These are phyloP conservation scores for Aulostomus chinensis DNA, from an alignment of 2,797 vertebrate species.

Conservation along the genomic window DNA sequence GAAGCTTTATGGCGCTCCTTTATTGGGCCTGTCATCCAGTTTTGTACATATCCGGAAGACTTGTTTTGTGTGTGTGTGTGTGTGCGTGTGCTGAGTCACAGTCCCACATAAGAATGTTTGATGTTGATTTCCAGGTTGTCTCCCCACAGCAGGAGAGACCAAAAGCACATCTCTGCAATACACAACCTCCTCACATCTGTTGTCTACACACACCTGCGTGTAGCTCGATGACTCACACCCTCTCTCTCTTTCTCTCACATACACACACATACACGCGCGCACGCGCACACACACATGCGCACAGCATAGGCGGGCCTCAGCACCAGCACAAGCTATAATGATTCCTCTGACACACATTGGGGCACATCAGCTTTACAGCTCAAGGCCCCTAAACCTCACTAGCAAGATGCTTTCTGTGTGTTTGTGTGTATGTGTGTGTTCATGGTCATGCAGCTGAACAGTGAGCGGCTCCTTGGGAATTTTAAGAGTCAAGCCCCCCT, in stretches of 20 bases:
- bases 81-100: slow-evolving; percentile 45
- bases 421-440: slow-evolving; percentile 42
- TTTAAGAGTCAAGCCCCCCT: slow-evolving; percentile 82
- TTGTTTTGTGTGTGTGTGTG: no score
- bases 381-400: slow-evolving; percentile 70
- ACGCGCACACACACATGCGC: slow-evolving; percentile 7
- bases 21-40: slow-evolving; percentile 30
- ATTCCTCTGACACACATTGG: slow-evolving; percentile 80
- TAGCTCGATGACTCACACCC: slow-evolving; percentile 48
- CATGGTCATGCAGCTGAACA: slow-evolving; percentile 38
- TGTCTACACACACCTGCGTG: slow-evolving; percentile 68
- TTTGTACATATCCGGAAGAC: slow-evolving; percentile 34
- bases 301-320: slow-evolving; percentile 47
- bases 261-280: slow-evolving; percentile 19
- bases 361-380: slow-evolving; percentile 77
- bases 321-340: slow-evolving; percentile 64
- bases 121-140: slow-evolving; percentile 57
- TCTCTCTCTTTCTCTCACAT: no score
- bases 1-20: slow-evolving; percentile 26
- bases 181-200: slow-evolving; percentile 52
- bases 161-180: slow-evolving; percentile 54
- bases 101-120: slow-evolving; percentile 51
- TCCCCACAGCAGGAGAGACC: slow-evolving; percentile 48
- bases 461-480: slow-evolving; percentile 76
- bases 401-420: slow-evolving; percentile 32